Conservation (phyloP, 2,797 vertebrate genomes). For the Pseudochaenichthys georgianus region DNA sequence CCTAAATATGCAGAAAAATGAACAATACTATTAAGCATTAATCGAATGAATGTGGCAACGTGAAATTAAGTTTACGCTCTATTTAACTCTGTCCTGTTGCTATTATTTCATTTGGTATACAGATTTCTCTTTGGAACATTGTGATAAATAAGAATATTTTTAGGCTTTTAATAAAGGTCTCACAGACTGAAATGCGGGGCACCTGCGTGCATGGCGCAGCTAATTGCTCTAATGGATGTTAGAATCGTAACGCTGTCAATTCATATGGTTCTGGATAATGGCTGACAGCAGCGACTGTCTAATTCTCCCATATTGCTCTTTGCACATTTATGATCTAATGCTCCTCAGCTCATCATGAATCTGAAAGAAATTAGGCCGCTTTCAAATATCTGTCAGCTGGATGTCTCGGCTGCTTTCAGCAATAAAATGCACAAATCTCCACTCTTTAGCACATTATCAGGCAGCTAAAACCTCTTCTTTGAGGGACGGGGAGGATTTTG, state of each 20-base stretch:
- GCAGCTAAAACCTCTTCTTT: conserved; percentile 30
- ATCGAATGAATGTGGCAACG: conserved; percentile 77
- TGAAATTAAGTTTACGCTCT: conserved; percentile 82
- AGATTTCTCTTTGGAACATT: conserved; percentile 32
- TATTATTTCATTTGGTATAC: conserved; percentile 50
- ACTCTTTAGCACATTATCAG: conserved; percentile 36
- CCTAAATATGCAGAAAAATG: conserved; percentile 75
- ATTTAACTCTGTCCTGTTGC: conserved; percentile 72
- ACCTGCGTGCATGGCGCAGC: conserved; percentile 41
- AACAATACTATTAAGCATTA: conserved; percentile 79
- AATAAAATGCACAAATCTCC: conserved; percentile 36
- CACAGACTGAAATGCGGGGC: conserved; percentile 34
- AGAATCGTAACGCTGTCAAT: conserved; percentile 40
- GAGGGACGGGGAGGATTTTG: conserved; percentile 37
- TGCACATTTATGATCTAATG: conserved; percentile 61
- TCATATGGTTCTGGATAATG: conserved; percentile 50
- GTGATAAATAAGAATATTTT: conserved; percentile 52
- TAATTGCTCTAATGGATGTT: conserved; percentile 75
- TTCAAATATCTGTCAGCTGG: conserved; percentile 65
- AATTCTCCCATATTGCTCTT: conserved; percentile 54
- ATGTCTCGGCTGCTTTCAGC: conserved; percentile 55
- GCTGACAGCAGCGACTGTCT: conserved; percentile 48
- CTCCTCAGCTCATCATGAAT: conserved; percentile 56
- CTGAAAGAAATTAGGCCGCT: conserved; percentile 53
- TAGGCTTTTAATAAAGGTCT: conserved; percentile 57